Percentiles rank a stretch among this genome's conserved stretches.
These are phyloP conservation scores for Sycophaga agraensis DNA, from an alignment of 1,140 invertebrate species.

Conservation along the genomic window DNA sequence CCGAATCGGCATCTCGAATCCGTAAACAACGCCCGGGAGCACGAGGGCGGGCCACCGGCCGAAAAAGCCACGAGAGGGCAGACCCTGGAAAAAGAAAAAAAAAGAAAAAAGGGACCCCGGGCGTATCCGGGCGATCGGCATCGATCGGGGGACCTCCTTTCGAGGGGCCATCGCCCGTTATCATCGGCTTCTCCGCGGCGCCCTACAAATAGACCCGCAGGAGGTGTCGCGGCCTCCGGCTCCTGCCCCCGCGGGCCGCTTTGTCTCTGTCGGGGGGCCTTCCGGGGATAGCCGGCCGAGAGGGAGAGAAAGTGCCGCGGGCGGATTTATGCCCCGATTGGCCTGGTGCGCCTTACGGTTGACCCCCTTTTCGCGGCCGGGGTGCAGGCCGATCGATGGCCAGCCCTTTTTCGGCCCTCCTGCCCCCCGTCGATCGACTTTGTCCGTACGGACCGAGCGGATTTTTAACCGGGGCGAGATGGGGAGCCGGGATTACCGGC, in stretches of 20 bases:
- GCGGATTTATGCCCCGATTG: slow-evolving; percentile 14
- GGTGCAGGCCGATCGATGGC: too few species aligned
- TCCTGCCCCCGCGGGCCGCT: slow-evolving; percentile 16
- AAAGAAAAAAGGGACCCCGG: background rate
- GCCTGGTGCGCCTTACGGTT: background rate
- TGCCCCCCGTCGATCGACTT: background rate
- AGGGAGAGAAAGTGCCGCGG: too few species aligned
- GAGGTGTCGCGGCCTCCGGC: slow-evolving; percentile 6
- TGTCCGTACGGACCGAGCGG: too few species aligned
- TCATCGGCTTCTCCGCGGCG: background rate
- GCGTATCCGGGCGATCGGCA: too few species aligned
- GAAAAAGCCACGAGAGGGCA: background rate
- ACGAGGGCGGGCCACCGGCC: background rate
- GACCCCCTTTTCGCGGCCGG: background rate
- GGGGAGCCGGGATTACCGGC: too few species aligned
- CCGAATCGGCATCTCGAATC: too few species aligned
- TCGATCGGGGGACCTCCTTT: background rate
- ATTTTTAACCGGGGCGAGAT: too few species aligned
- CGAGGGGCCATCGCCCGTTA: too few species aligned
- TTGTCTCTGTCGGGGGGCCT: slow-evolving; percentile 21
- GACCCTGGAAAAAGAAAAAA: background rate
- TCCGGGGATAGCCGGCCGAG: too few species aligned
- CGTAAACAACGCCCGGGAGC: background rate
- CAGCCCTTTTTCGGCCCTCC: background rate
- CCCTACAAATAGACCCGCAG: slow-evolving; percentile 37